A percentile compares a stretch with the other conserved stretches of the same genome.
These are phyloP conservation scores for Hypsibius dujardini DNA, from an alignment of 1,140 invertebrate species.

Conservation along the genomic window DNA sequence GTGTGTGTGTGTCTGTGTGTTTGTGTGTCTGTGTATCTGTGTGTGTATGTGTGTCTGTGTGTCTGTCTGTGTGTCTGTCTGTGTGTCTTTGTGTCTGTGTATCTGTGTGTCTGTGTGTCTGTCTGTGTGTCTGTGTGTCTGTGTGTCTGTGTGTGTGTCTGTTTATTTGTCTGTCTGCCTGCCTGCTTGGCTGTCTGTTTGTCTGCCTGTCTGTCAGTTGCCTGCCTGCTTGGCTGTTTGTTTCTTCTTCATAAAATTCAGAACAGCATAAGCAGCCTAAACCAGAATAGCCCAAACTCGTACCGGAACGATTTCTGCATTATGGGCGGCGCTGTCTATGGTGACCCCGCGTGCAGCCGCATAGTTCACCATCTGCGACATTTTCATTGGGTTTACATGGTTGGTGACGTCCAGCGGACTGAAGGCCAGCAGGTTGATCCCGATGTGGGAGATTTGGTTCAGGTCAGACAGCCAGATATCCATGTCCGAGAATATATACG, in stretches of 20 bases:
- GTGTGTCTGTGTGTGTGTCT: too few species aligned
- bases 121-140: too few species aligned
- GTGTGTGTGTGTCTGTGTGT: too few species aligned
- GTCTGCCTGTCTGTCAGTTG: too few species aligned
- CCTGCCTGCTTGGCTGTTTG: not conserved
- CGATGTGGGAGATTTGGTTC: not conserved
- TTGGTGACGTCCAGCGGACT: not conserved
- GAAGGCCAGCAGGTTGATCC: constrained; percentile 8
- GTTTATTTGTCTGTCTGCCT: too few species aligned
- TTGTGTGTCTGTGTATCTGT: not conserved
- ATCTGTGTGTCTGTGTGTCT: not conserved
- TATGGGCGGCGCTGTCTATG: not conserved
- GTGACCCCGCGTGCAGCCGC: not conserved
- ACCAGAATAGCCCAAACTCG: not conserved
- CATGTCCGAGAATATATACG: not conserved
- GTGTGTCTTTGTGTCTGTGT: too few species aligned
- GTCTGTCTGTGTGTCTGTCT: not conserved
- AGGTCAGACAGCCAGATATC: constrained; percentile 2
- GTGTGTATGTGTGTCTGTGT: too few species aligned
- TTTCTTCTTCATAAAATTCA: not conserved
- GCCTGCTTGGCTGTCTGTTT: too few species aligned
- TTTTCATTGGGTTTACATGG: not conserved
- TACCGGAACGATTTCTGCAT: not conserved
- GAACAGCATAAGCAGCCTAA: not conserved
- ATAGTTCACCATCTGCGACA: not conserved